A percentile compares a stretch with the other conserved stretches of the same genome.
Evolutionary conservation across 2,888 invertebrate species (phyloP).

Genomic region (Alentia gelatinosa): DNA sequence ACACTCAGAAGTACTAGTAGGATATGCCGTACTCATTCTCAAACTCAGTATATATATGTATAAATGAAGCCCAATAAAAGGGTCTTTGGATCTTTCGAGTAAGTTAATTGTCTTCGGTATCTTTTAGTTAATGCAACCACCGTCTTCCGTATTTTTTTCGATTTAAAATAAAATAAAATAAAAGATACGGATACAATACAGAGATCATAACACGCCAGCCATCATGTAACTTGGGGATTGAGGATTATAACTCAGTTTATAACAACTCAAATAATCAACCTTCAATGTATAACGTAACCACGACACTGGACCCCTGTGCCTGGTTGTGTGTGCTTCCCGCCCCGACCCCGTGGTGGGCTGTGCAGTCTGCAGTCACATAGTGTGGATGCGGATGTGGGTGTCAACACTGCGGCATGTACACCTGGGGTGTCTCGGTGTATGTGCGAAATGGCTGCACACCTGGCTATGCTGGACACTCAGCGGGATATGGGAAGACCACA

Average conservation of each 20-base stretch:
- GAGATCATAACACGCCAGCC: constrained; percentile 30
- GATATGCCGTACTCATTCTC: constrained; percentile 10
- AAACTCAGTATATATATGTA: background rate
- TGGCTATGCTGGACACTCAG: background rate
- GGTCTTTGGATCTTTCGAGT: constrained; percentile 44
- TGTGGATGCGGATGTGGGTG: background rate
- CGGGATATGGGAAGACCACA: too few relatives aligned
- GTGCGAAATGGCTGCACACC: background rate
- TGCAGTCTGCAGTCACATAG: too few relatives aligned
- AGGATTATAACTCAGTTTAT: background rate
- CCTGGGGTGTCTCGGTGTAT: background rate
- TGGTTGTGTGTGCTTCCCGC: background rate
- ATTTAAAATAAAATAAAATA: background rate
- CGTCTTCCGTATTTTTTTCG: background rate
- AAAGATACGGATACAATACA: background rate
- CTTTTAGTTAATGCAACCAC: constrained; percentile 23
- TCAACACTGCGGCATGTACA: background rate
- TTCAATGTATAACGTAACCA: background rate
- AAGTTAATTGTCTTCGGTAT: constrained; percentile 45
- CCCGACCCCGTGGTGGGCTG: too few relatives aligned
- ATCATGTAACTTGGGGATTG: background rate
- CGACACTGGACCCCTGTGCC: background rate
- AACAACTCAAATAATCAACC: background rate
- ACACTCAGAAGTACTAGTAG: constrained; percentile 11
- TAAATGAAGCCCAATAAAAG: background rate